Evolutionary conservation across 2,888 invertebrate genomes (phyloP).

Genomic region (Proisotoma minuta): DNA sequence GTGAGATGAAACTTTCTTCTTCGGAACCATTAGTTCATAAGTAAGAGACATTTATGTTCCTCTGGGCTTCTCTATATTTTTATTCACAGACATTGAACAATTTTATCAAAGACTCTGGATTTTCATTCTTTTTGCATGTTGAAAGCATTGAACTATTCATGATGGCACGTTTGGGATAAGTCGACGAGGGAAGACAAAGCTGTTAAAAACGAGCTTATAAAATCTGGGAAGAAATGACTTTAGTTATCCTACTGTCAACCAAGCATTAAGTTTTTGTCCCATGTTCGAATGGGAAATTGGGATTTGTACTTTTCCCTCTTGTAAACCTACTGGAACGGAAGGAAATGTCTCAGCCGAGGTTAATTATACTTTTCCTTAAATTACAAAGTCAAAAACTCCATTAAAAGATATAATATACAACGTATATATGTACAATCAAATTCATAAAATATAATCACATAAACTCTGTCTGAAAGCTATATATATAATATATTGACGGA

Average conservation of each 20-base stretch:
- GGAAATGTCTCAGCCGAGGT: too few relatives aligned
- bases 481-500: too few relatives aligned
- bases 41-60: slow-evolving; percentile 6
- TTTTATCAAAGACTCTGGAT: background rate
- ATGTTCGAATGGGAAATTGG: slow-evolving; percentile 1
- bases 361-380: too few relatives aligned
- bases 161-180: slow-evolving; percentile 4
- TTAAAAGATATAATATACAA: too few relatives aligned
- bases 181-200: background rate
- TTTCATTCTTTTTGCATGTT: background rate
- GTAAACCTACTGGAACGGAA: too few relatives aligned
- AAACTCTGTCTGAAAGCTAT: too few relatives aligned
- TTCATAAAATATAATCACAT: too few relatives aligned
- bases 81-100: slow-evolving; percentile 6
- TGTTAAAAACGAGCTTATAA: slow-evolving; percentile 5
- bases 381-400: too few relatives aligned
- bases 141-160: slow-evolving; percentile 6
- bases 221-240: slow-evolving; percentile 4
- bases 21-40: background rate
- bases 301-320: slow-evolving; percentile 1
- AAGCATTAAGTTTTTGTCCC: slow-evolving; percentile 2
- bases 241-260: background rate
- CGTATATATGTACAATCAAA: too few relatives aligned
- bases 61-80: slow-evolving; percentile 1
- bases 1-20: background rate